phyloP scores from a whole-genome alignment of 2,797 vertebrate species.

The Caiman crocodilus region DNA sequence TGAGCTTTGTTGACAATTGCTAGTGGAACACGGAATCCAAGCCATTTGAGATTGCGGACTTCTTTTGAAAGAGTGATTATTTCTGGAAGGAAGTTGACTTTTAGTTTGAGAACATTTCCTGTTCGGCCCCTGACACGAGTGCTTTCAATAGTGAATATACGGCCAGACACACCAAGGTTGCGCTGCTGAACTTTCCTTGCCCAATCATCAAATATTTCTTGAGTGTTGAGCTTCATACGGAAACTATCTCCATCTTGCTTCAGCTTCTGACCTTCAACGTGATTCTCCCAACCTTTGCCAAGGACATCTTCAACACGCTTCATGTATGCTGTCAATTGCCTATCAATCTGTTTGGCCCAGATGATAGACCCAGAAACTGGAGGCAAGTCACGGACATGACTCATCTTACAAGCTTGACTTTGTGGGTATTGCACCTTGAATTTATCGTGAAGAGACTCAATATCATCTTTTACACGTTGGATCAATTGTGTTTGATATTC shows the following conservation, averaged over 20 bases:
- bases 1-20: constrained; percentile 99
- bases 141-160: constrained; percentile 98
- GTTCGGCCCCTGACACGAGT: constrained; percentile 92
- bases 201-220: constrained; percentile 99
- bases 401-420: constrained; percentile 99
- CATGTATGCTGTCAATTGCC: constrained; percentile 98
- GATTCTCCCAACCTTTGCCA: constrained; percentile 99
- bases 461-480: constrained; percentile 98
- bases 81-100: constrained; percentile 98
- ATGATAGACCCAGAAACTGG: constrained; percentile 98
- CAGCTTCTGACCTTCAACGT: constrained; percentile 98
- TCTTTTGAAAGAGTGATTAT: constrained; percentile 99
- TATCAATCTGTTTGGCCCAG: constrained; percentile 99
- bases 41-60: constrained; percentile 98
- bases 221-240: constrained; percentile 98
- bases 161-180: constrained; percentile 96
- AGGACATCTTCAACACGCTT: constrained; percentile 98
- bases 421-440: constrained; percentile 99
- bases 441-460: constrained; percentile 98
- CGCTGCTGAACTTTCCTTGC: constrained; percentile 98
- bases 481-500: constrained; percentile 99
- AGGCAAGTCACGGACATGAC: constrained; percentile 95
- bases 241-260: constrained; percentile 99
- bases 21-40: constrained; percentile 96
- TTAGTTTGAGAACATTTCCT: constrained; percentile 95